Base-by-base conservation (phyloP, 2,113 vertebrate genomes). In the Stegastes partitus region DNA sequence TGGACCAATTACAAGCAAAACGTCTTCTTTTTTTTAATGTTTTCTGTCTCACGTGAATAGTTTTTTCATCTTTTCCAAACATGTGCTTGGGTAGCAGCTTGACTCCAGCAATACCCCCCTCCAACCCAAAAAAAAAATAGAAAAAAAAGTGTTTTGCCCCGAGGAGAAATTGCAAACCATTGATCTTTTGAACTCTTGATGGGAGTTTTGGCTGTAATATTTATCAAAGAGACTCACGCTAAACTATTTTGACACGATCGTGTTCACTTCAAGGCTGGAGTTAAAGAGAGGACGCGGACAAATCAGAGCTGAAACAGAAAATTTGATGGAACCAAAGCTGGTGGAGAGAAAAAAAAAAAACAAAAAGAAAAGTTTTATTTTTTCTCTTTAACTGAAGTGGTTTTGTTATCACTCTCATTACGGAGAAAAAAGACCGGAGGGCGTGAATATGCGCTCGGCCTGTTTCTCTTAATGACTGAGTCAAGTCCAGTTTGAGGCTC, bases 111-210 rank as follows among this genome's bases (percentile, higher is more conserved):
- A 42, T 31, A n/a, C 22, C 51, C 19, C 14, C 16, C 16, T 4
- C 18, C 49, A 11, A 4, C 0, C 37, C 8, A 21, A 45, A 26
- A 25, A 56, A 31, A 37, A 22, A 57, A 28, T 26, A 21, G 55
- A 69, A 73, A 69, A 15, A 16, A 28, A 42, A 22, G 1, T 2
- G 0, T 56, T 58, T 31, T 77, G 8, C 80, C 82, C 77, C 0
- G 42, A 83, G 88, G 84, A 69, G 21, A 79, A 74, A 83, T 75
- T 70, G 50, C 51, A 66, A 66, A 5, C 47, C 77, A 76, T 69
- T 83, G 86, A 89, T 83, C 82, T 77, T 79, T 84, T 88, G 77
- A 89, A 89, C 82, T 56, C 71, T 85, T 87, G 78, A 89, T 82
- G 65, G 70, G 79, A 70, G 73, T 79, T 84, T 84, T 57, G 71